Conservation (phyloP, 2,113 vertebrate species). For the Bufo gargarizans region DNA sequence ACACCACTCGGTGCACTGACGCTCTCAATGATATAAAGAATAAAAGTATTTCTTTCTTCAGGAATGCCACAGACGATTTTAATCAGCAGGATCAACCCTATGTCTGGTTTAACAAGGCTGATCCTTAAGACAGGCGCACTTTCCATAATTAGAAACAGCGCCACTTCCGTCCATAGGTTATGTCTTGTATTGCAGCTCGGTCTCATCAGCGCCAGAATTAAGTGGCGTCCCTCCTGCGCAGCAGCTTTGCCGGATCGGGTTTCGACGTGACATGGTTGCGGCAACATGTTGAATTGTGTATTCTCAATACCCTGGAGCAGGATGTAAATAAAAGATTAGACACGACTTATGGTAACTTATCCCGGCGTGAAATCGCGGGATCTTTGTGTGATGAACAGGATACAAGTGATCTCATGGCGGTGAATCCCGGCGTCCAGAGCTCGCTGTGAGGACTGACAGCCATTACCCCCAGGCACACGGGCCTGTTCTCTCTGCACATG, state of each 20-base stretch:
- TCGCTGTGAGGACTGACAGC: background rate
- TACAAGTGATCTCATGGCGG: background rate
- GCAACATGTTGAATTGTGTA: background rate
- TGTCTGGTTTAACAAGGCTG: no score
- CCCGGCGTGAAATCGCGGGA: background rate
- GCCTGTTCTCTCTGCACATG: background rate
- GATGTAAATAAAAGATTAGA: background rate
- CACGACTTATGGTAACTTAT: background rate
- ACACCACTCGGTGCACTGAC: no score
- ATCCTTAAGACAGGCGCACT: no score
- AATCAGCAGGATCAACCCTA: no score
- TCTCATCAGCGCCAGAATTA: background rate
- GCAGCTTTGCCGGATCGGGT: background rate
- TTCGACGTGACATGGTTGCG: background rate
- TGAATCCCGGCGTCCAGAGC: background rate
- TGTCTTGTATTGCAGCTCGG: background rate
- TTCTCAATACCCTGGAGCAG: background rate
- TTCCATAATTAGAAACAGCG: background rate
- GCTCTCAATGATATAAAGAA: no score
- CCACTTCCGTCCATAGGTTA: background rate
- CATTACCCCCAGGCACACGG: background rate
- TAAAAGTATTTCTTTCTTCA: no score
- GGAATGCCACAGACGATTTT: no score
- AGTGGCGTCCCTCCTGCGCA: background rate
- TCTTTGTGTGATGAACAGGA: background rate